These are phyloP conservation scores for Drosophila pseudoananassae DNA, from an alignment of 1,140 invertebrate genomes.

Conservation along the genomic window DNA sequence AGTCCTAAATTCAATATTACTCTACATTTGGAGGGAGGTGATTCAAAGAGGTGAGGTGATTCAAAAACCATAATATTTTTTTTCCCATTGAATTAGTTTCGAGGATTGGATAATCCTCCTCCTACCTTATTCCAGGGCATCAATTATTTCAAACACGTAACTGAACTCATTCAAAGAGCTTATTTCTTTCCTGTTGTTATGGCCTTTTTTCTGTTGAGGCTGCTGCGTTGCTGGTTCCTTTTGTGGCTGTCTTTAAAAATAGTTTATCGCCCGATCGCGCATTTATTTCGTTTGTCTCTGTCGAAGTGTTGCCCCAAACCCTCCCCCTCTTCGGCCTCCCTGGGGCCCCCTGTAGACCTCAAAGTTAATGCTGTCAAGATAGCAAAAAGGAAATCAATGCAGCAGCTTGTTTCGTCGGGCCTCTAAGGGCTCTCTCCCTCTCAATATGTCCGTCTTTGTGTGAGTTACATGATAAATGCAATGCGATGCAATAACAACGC, in stretches of 20 bases:
- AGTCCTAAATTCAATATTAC: no score
- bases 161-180: constrained; percentile 8
- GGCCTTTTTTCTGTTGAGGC: constrained; percentile 20
- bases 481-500: constrained; percentile 54
- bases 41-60: no score
- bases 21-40: no score
- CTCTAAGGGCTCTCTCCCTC: constrained; percentile 57
- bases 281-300: constrained; percentile 82
- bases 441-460: constrained; percentile 37
- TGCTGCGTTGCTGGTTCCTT: constrained; percentile 56
- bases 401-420: constrained; percentile 40
- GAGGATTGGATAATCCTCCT: neutral
- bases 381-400: constrained; percentile 81
- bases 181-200: constrained; percentile 37
- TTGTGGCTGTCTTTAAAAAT: constrained; percentile 80
- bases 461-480: constrained; percentile 76
- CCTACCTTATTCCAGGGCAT: constrained; percentile 24
- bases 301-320: constrained; percentile 64
- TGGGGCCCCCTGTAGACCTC: constrained; percentile 25
- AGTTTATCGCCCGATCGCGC: constrained; percentile 81
- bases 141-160: neutral
- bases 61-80: no score
- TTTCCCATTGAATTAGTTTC: no score
- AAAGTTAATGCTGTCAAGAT: constrained; percentile 80
- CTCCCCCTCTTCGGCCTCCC: neutral